These are phyloP conservation scores for Zeus faber DNA, from an alignment of 2,113 vertebrate genomes.

Conservation along the genomic window DNA sequence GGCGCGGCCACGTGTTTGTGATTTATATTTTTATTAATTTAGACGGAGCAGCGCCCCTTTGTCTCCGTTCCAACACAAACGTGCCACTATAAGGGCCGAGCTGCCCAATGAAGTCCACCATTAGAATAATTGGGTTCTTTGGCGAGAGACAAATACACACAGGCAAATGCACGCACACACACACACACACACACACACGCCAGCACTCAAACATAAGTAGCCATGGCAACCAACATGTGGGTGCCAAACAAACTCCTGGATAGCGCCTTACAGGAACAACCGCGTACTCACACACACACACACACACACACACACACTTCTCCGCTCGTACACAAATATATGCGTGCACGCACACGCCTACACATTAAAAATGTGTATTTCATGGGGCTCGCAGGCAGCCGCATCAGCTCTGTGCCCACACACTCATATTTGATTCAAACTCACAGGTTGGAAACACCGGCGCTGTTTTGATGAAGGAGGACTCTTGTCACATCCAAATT, in stretches of 20 bases:
- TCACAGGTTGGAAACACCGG: too few species aligned
- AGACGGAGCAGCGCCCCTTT: slow-evolving; percentile 14
- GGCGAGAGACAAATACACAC: slow-evolving; percentile 14
- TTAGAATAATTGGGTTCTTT: slow-evolving; percentile 9
- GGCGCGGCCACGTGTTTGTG: slow-evolving; percentile 29
- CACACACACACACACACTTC: too few species aligned
- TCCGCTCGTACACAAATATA: too few species aligned
- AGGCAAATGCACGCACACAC: too few species aligned
- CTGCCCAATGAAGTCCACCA: slow-evolving; percentile 1
- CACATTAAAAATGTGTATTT: too few species aligned
- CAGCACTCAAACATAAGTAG: slow-evolving; percentile 19
- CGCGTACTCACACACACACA: too few species aligned
- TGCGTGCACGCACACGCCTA: too few species aligned
- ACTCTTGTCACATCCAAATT: too few species aligned
- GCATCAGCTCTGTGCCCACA: too few species aligned
- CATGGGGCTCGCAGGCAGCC: too few species aligned
- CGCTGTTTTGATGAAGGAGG: too few species aligned
- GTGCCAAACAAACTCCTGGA: slow-evolving; percentile 41
- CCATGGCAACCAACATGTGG: slow-evolving; percentile 45
- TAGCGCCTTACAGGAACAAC: background rate
- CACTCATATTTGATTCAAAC: too few species aligned
- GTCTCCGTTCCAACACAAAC: slow-evolving; percentile 5
- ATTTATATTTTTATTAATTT: slow-evolving; percentile 19
- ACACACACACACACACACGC: slow-evolving; percentile 15
- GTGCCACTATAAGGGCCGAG: slow-evolving; percentile 11